Base-by-base conservation (phyloP, 2,797 vertebrate genomes). In the Sternarchorhynchus goeldii region DNA sequence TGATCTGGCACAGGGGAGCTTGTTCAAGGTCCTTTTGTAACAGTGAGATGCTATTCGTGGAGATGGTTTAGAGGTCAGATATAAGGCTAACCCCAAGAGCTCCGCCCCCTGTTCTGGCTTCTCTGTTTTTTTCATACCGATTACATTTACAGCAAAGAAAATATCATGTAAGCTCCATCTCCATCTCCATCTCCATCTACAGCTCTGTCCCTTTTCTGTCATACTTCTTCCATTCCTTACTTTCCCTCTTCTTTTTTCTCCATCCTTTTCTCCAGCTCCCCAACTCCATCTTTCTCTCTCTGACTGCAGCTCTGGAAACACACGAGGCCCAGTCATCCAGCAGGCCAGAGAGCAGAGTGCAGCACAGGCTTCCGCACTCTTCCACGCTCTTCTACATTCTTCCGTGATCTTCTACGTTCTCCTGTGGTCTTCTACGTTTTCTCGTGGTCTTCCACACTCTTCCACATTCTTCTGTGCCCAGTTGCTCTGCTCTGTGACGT, bases 1-100 rank as follows among this genome's bases (percentile, higher is more conserved):
- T 60, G 64, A 81, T 77, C 57, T 69, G 81, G 75, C 67, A 77
- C 32, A 53, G 50, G 66, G 65, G n/a, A 57, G 53, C 55, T n/a
- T 56, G 58, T 57, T 53, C 68, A 31, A 77, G 45, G 58, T 50
- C 75, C 53, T 75, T 74, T 77, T 65, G 58, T 66, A 31, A 31
- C n/a, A 25, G 56, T 73, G 32, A 80, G 78, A 50, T 55, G 5
- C 16, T 55, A 63, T 68, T 73, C 76, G 55, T 72, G 65, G 59
- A 66, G 68, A 59, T 60, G 76, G 80, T 64, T 73, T 50, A 68
- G 20, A 39, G 53, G 59, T 58, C 64, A 76, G 60, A 75, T 78
- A 81, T 71, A 81, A 85, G 10, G 31, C 59, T 64, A 62, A 36
- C 31, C 63, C 50, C 45, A 12, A 14, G 57, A 55, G 20, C 74